Conservation (phyloP, 2,888 invertebrate species). For the Melinaea marsaeus region DNA sequence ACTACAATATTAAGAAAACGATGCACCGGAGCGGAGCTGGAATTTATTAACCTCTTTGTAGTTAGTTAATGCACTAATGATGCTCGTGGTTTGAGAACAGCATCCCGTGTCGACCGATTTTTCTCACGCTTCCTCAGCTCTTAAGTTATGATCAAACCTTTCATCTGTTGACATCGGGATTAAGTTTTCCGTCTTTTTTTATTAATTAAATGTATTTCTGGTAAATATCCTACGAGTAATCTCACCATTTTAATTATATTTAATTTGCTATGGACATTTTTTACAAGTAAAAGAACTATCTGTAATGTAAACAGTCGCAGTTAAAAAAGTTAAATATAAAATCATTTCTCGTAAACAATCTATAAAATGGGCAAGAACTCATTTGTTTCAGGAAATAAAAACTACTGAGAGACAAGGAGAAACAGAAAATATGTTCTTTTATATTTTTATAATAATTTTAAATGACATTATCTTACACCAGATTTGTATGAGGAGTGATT, state of each 20-base stretch:
- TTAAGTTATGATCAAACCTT: slow-evolving; percentile 65
- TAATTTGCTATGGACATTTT: no score
- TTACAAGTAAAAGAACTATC: not conserved
- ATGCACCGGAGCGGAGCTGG: not conserved
- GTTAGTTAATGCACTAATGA: slow-evolving; percentile 20
- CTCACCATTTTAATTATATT: no score
- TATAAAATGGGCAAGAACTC: slow-evolving; percentile 30
- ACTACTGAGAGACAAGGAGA: slow-evolving; percentile 16
- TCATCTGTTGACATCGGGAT: slow-evolving; percentile 42
- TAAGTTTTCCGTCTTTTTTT: no score
- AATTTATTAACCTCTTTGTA: slow-evolving; percentile 9
- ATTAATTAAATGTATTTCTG: no score
- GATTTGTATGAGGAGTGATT: no score
- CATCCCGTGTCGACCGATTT: slow-evolving; percentile 37
- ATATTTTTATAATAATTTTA: not conserved
- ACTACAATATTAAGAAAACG: not conserved
- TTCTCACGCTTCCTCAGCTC: slow-evolving; percentile 41
- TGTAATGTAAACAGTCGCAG: not conserved
- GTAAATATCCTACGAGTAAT: no score
- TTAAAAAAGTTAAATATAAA: slow-evolving; percentile 15
- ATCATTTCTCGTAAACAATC: slow-evolving; percentile 23
- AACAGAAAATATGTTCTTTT: not conserved
- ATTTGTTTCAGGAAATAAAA: slow-evolving; percentile 33
- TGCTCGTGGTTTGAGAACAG: slow-evolving; percentile 32
- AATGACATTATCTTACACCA: not conserved